Percentiles rank a stretch among this genome's conserved stretches.
Conservation (phyloP, 2,888 invertebrate species). For the Drosophila nr. perissopoda region DNA sequence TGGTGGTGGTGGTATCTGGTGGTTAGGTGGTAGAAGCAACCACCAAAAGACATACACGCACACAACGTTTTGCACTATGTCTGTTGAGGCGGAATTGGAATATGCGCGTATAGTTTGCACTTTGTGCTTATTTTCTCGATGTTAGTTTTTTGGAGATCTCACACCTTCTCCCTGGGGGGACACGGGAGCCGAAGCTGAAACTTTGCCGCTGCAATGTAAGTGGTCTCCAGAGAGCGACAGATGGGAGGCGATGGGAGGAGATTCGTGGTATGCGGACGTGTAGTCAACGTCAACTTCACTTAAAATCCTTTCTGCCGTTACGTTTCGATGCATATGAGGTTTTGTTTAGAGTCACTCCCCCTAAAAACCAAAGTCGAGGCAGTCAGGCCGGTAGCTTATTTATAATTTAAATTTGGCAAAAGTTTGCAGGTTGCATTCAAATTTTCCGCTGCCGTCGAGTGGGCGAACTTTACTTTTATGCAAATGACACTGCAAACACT, state of each 20-base stretch:
- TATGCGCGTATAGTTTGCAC: constrained; percentile 72
- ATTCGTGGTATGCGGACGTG: constrained; percentile 70
- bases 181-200: constrained; percentile 49
- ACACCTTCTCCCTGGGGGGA: constrained; percentile 5
- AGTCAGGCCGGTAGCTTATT: constrained; percentile 66
- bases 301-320: constrained; percentile 81
- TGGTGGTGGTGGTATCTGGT: constrained; percentile 19
- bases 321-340: constrained; percentile 82
- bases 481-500: constrained; percentile 70
- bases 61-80: constrained; percentile 78
- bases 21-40: constrained; percentile 48
- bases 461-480: constrained; percentile 81
- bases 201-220: constrained; percentile 74
- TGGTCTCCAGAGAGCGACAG: constrained; percentile 57
- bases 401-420: constrained; percentile 80
- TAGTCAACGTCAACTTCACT: constrained; percentile 81
- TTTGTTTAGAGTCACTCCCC: constrained; percentile 67
- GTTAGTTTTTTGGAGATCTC: constrained; percentile 64
- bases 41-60: constrained; percentile 74
- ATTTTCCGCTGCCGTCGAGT: constrained; percentile 71
- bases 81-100: constrained; percentile 76
- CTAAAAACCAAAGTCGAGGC: constrained; percentile 27
- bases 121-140: constrained; percentile 68
- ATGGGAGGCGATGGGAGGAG: background rate
- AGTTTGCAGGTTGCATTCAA: constrained; percentile 79